phyloP scores from a whole-genome alignment of 2,888 invertebrate species.

The Metellina segmentata region DNA sequence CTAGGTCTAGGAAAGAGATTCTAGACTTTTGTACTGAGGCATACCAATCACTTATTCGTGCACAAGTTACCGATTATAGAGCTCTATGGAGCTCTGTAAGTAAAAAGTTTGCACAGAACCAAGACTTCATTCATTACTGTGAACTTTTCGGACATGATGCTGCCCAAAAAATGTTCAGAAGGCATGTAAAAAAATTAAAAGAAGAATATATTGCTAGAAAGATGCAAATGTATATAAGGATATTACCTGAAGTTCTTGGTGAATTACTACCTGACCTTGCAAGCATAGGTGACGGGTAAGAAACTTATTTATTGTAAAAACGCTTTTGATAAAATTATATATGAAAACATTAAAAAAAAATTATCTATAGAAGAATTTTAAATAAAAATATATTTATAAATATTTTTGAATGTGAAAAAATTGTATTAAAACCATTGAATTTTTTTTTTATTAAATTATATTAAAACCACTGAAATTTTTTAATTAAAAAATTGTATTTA shows the following conservation, averaged over 20 bases:
- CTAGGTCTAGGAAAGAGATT: conserved; percentile 91
- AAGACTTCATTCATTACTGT: conserved; percentile 92
- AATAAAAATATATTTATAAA: too few relatives aligned
- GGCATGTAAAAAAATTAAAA: conserved; percentile 89
- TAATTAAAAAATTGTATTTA: too few relatives aligned
- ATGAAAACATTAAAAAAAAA: too few relatives aligned
- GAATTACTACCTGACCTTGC: conserved; percentile 90
- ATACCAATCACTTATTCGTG: conserved; percentile 91
- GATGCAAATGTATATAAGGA: conserved; percentile 88
- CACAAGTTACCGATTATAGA: conserved; percentile 85
- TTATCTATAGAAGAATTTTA: too few relatives aligned
- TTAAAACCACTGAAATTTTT: too few relatives aligned
- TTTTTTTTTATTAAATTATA: too few relatives aligned
- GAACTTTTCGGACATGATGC: conserved; percentile 94
- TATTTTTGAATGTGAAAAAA: too few relatives aligned
- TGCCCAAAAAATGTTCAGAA: conserved; percentile 88
- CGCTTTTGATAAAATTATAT: too few relatives aligned
- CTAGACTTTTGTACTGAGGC: conserved; percentile 94
- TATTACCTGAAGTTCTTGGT: conserved; percentile 88
- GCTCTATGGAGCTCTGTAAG: conserved; percentile 93
- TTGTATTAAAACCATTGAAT: too few relatives aligned
- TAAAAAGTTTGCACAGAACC: conserved; percentile 91
- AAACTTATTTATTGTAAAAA: conserved; percentile 32
- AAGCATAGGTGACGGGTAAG: conserved; percentile 85
- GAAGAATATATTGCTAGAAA: conserved; percentile 90